These are phyloP conservation scores for Thereva nobilitata DNA, from an alignment of 2,888 invertebrate genomes.

Conservation along the genomic window DNA sequence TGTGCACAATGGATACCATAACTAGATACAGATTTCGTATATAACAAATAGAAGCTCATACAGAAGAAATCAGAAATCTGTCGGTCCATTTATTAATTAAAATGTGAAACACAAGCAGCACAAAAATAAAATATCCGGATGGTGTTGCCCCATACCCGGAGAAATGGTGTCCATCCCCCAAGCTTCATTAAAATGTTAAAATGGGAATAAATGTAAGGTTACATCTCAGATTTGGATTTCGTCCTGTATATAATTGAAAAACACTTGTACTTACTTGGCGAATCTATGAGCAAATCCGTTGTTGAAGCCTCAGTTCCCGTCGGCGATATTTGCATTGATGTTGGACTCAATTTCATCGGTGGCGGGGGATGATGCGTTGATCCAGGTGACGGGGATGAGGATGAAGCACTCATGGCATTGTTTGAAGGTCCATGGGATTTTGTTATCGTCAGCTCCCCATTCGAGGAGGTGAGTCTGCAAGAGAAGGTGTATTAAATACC, in stretches of 20 bases:
- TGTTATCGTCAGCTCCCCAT: slow-evolving; percentile 82
- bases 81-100: slow-evolving; percentile 32
- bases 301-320: slow-evolving; percentile 65
- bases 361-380: slow-evolving; percentile 55
- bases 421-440: slow-evolving; percentile 68
- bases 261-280: slow-evolving; percentile 74
- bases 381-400: slow-evolving; percentile 29
- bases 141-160: slow-evolving; percentile 4
- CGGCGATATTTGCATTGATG: slow-evolving; percentile 66
- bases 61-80: not conserved
- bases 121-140: slow-evolving; percentile 18
- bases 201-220: slow-evolving; percentile 24
- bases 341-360: slow-evolving; percentile 68
- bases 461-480: slow-evolving; percentile 71
- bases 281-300: slow-evolving; percentile 75
- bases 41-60: not conserved
- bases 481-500: not conserved
- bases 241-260: slow-evolving; percentile 2
- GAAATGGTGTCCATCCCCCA: not conserved
- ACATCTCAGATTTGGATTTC: slow-evolving; percentile 10
- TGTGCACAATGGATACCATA: not conserved
- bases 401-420: slow-evolving; percentile 32
- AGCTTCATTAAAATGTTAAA: slow-evolving; percentile 25
- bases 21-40: not conserved
- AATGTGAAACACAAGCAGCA: slow-evolving; percentile 28